Evolutionary conservation across 2,797 vertebrate genomes (phyloP), one percentile per base, ranked within the genome.

Genomic region (Otolemur crassicaudatus): DNA sequence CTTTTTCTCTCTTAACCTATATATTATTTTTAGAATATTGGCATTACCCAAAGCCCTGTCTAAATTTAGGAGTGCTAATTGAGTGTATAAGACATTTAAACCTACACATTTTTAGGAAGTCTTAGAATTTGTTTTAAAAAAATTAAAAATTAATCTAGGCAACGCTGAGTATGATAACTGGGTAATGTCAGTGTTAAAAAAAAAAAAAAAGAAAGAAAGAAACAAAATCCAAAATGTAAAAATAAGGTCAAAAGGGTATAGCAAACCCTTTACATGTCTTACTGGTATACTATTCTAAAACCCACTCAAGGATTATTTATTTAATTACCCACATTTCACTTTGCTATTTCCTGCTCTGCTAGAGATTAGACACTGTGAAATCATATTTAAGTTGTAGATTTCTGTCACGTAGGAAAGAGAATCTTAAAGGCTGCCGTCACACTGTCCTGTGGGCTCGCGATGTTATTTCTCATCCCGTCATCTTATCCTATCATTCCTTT

Each of bases 1-100:
- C 60, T 85, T 95, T 84, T 3, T 89, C 40, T 76, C 73, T 89
- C 23, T 86, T 93, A 96, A 61, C 22, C 53, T 69, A 63, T 53
- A 56, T 63, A 53, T 73, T 87, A 93, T 77, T 94, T 96, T 93
- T 95, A 90, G 40, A 96, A 88, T 91, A 85, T 8, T 93, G 75
- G 46, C 53, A 93, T 94, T 90, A 91, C 10, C 79, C 49, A 88
- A 93, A 92, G n/a, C 16, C 16, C 65, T 90, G 3, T 77, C 76
- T 96, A 91, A 95, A 63, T 95, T 89, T 87, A 92, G 53, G n/a
- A 84, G 40, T 19, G 14, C 25, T 93, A 87, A 91, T 27, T 95
- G 40, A 91, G 14, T 14, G 19, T 67, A 86, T 70, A 31, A 58
- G 31, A 83, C 1, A 20, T 27, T 9, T 37, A 77, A 6, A 75